phyloP scores from a whole-genome alignment of 1,140 invertebrate species.

The Macrobrachium nipponense region DNA sequence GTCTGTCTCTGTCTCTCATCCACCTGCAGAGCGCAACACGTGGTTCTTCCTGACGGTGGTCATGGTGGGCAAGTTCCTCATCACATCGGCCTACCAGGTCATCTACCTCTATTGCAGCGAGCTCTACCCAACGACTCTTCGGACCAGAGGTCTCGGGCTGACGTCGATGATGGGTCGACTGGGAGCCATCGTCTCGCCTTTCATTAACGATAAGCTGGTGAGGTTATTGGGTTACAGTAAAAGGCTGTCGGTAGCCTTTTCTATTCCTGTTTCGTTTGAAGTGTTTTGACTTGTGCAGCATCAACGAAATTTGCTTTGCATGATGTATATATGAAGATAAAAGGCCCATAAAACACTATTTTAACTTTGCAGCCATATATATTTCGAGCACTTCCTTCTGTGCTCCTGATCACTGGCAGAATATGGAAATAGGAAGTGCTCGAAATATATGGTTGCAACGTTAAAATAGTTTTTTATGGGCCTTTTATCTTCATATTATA shows the following conservation, averaged over 20 bases:
- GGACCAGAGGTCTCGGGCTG: conserved; percentile 84
- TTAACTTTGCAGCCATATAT: too few relatives aligned
- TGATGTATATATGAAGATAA: too few relatives aligned
- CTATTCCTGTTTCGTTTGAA: too few relatives aligned
- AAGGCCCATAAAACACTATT: too few relatives aligned
- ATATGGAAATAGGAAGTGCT: too few relatives aligned
- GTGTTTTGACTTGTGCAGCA: too few relatives aligned
- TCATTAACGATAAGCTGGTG: conserved; percentile 75
- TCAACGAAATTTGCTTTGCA: not conserved
- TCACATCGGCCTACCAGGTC: conserved; percentile 83
- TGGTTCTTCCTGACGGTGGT: conserved; percentile 70
- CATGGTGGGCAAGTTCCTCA: conserved; percentile 85
- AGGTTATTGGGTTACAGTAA: conserved; percentile 42
- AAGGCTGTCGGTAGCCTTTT: too few relatives aligned
- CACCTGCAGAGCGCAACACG: not conserved
- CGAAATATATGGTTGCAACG: too few relatives aligned
- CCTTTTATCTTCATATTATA: too few relatives aligned
- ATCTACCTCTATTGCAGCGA: conserved; percentile 86
- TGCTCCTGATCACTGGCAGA: too few relatives aligned
- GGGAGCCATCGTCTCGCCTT: conserved; percentile 82
- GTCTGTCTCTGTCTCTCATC: not conserved
- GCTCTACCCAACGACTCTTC: conserved; percentile 85
- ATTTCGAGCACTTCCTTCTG: too few relatives aligned
- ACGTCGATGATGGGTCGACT: conserved; percentile 82
- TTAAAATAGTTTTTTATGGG: too few relatives aligned